These are phyloP conservation scores for Plestiodon gilberti DNA, from an alignment of 2,113 vertebrate genomes.

Conservation along the genomic window DNA sequence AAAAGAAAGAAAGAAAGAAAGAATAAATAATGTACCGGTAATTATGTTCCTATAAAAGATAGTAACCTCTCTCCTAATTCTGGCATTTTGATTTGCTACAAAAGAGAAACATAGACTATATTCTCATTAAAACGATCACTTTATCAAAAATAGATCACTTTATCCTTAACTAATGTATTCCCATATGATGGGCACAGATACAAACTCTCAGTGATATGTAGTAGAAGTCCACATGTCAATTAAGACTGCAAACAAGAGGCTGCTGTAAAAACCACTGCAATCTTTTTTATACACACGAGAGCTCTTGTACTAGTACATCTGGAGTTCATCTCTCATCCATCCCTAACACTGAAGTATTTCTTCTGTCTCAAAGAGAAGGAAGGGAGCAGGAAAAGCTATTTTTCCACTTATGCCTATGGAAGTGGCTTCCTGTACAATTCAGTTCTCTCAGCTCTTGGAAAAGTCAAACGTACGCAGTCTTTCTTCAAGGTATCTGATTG, in stretches of 20 bases:
- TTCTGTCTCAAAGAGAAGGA: neutral
- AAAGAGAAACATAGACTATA: conserved; percentile 3
- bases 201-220: neutral
- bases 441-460: neutral
- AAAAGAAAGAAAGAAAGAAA: conserved; percentile 37
- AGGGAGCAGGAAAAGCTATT: neutral
- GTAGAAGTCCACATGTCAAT: conserved; percentile 8
- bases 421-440: neutral
- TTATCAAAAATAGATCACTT: conserved; percentile 2
- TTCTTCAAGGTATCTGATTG: neutral
- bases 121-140: conserved; percentile 13
- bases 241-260: neutral
- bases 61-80: conserved; percentile 3
- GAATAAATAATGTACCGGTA: too few species aligned
- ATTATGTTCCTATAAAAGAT: neutral
- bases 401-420: neutral
- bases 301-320: neutral
- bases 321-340: neutral
- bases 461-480: neutral
- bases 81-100: conserved; percentile 8
- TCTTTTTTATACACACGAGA: neutral
- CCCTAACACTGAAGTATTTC: neutral
- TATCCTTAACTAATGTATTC: neutral
- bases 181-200: neutral
- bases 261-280: neutral